A percentile compares a stretch with the other conserved stretches of the same genome.
phyloP scores from a whole-genome alignment of 2,113 vertebrate genomes.

The Gasterosteus nipponicus region DNA sequence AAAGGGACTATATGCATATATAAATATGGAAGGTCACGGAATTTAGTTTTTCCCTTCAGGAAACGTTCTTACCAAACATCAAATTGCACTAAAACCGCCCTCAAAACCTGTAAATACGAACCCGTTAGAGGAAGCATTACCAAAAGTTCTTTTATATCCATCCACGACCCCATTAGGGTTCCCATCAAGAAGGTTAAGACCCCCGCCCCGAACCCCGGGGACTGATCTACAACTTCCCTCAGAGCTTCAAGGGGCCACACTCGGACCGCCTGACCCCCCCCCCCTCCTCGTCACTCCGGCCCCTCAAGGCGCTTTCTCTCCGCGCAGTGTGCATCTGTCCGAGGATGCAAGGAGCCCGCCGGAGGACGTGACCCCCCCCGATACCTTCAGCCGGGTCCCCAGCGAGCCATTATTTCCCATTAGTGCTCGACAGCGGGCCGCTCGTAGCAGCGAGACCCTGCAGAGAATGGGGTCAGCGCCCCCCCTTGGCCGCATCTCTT shows the following conservation, averaged over 20 bases:
- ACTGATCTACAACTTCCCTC: background rate
- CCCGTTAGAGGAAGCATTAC: background rate
- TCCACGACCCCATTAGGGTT: background rate
- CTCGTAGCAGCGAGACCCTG: slow-evolving; percentile 34
- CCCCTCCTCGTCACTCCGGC: background rate
- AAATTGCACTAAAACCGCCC: background rate
- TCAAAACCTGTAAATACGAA: background rate
- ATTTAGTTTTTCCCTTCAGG: background rate
- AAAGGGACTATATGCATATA: too few species aligned
- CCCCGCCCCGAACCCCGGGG: background rate
- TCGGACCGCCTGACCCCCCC: background rate
- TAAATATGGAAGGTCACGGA: background rate
- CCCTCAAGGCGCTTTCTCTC: slow-evolving; percentile 25
- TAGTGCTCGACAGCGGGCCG: slow-evolving; percentile 53
- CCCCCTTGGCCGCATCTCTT: background rate
- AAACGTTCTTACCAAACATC: background rate
- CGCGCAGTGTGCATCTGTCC: slow-evolving; percentile 26
- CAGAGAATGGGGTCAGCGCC: slow-evolving; percentile 35
- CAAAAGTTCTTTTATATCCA: background rate
- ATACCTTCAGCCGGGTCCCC: slow-evolving; percentile 44
- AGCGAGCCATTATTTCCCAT: slow-evolving; percentile 65
- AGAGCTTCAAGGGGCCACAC: background rate
- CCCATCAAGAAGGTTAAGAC: background rate
- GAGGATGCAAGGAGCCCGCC: slow-evolving; percentile 6
- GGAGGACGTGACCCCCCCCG: slow-evolving; percentile 41